Evolutionary conservation across 2,888 invertebrate species (phyloP), one percentile per base, ranked within the genome.

Genomic region (Metacarcinus magister): DNA sequence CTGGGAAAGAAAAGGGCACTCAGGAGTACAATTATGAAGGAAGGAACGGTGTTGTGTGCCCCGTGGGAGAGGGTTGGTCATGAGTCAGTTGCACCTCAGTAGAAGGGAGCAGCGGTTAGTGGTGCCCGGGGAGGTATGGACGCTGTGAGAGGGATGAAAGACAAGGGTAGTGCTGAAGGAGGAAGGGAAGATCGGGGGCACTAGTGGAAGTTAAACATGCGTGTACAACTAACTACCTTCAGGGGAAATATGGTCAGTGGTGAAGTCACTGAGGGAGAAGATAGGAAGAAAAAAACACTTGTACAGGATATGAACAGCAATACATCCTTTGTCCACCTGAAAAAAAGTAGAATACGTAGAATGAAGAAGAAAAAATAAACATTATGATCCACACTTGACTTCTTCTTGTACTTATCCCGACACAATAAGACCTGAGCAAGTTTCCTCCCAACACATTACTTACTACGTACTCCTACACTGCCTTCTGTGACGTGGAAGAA

Each of bases 401-500:
- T 54, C 7, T n/a, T 7, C n/a, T 75, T n/a, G 4, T n/a, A 75
- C n/a, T 75, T n/a, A 75, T 75, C 7, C n/a, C 75, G 75, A 75
- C 75, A 23, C 23, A 75, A 75, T 23, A 28, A 75, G 75, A n/a
- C 75, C n/a, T n/a, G n/a, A 23, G n/a, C n/a, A 5, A n/a, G n/a
- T 75, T 67, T 28, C 75, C 75, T 75, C 28, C 19, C 75, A 28
- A 23, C 75, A n/a, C 75, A 19, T 19, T 19, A 2, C 54, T 19
- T 54, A 75, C 75, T 19, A 13, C 54, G 10, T 19, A 54, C 10
- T 16, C 10, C 54, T n/a, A 75, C 75, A 23, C 3, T 75, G n/a
- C 75, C 75, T 75, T n/a, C 28, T 75, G 75, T 28, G 75, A 75
- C 75, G 75, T n/a, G 75, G n/a, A 75, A n/a, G 75, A 75, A 75